phyloP scores from a whole-genome alignment of 1,140 invertebrate species.

The Phymastichus coffea region DNA sequence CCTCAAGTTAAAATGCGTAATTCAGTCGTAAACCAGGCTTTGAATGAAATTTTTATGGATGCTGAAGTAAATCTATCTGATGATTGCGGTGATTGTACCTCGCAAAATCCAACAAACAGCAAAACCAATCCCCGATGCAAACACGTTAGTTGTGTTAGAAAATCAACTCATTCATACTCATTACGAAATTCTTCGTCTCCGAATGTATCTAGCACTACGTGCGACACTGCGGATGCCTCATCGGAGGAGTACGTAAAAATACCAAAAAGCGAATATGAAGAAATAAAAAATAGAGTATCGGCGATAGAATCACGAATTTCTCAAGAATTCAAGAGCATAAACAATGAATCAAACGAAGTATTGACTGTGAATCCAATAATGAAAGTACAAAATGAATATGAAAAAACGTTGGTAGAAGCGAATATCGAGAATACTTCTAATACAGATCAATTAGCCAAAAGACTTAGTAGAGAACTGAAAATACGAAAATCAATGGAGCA shows the following conservation, averaged over 20 bases:
- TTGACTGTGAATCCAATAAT: conserved; percentile 39
- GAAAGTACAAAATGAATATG: conserved; percentile 68
- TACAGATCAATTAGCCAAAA: conserved; percentile 69
- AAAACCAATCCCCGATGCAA: conserved; percentile 26
- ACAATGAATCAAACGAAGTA: conserved; percentile 30
- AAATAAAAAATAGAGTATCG: conserved; percentile 70
- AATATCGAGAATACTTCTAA: conserved; percentile 59
- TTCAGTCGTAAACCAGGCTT: conserved; percentile 29
- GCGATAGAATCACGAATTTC: conserved; percentile 70
- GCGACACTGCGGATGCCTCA: neutral
- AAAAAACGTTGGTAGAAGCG: conserved; percentile 70
- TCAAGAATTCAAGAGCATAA: conserved; percentile 64
- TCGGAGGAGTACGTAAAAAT: conserved; percentile 65
- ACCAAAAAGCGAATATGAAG: conserved; percentile 72
- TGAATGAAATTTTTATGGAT: conserved; percentile 43
- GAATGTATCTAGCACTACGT: neutral
- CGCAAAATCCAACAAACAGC: conserved; percentile 17
- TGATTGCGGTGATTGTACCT: conserved; percentile 34
- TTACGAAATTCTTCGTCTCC: conserved; percentile 10
- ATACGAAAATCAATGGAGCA: conserved; percentile 68
- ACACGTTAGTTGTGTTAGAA: conserved; percentile 14
- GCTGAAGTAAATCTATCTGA: conserved; percentile 52
- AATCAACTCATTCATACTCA: conserved; percentile 23
- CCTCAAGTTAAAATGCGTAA: conserved; percentile 33
- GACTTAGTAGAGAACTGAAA: conserved; percentile 70